Conservation (phyloP, 2,113 vertebrate species). For the Toxotes chatareus region DNA sequence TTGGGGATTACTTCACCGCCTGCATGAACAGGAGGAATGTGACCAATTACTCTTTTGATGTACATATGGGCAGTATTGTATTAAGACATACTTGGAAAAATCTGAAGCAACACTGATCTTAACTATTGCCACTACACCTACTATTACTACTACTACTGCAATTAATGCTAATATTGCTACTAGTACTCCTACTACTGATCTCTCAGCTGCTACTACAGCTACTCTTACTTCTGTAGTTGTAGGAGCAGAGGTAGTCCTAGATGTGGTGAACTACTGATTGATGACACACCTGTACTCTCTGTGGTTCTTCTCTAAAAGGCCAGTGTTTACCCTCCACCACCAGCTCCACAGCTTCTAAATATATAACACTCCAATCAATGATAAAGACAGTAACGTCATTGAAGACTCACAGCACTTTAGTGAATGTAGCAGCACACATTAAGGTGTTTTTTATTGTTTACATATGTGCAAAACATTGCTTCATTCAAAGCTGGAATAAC, state of each 20-base stretch:
- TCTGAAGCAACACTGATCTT: no score
- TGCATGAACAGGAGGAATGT: no score
- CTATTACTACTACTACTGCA: no score
- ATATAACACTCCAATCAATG: background rate
- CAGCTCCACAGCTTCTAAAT: background rate
- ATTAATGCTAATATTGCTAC: background rate
- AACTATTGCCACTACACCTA: no score
- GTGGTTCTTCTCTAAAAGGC: slow-evolving; percentile 56
- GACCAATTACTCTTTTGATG: no score
- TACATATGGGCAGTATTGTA: no score
- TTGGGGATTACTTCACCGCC: no score
- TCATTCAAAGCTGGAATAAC: slow-evolving; percentile 79
- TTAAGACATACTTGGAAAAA: no score
- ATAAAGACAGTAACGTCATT: background rate
- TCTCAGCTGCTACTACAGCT: background rate
- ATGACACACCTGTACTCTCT: slow-evolving; percentile 56
- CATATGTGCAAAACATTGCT: slow-evolving; percentile 84
- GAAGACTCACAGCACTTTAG: slow-evolving; percentile 27
- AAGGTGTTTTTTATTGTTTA: slow-evolving; percentile 80
- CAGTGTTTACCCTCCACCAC: slow-evolving; percentile 4
- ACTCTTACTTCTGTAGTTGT: background rate
- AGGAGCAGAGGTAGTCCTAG: background rate
- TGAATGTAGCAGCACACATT: slow-evolving; percentile 77
- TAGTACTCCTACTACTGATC: background rate
- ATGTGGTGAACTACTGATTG: slow-evolving; percentile 9